Percentiles rank a stretch among this genome's conserved stretches.
Conservation (phyloP, 2,113 vertebrate species). For the Danionella cerebrum region DNA sequence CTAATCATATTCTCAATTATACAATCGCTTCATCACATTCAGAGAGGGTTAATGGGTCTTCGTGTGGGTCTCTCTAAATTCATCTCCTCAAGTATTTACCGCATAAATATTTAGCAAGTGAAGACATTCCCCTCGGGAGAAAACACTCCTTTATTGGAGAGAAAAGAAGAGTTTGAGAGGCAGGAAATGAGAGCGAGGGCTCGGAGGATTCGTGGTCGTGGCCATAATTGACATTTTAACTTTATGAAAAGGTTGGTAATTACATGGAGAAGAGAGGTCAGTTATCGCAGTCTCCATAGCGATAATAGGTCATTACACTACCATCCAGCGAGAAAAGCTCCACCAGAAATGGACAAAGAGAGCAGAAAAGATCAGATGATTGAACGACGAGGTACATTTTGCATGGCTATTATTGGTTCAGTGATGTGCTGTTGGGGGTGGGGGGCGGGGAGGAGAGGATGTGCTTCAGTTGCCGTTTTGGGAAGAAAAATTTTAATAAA, state of each 20-base stretch:
- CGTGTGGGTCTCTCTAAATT: not conserved
- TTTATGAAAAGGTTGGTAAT: constrained; percentile 29
- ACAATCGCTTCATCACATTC: constrained; percentile 18
- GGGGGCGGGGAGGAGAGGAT: no score
- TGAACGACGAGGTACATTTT: no score
- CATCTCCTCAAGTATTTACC: constrained; percentile 17
- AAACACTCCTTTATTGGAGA: constrained; percentile 1
- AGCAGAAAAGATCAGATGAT: not conserved
- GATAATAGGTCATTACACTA: not conserved
- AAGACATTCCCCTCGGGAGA: not conserved
- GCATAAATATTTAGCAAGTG: constrained; percentile 20
- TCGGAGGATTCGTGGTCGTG: not conserved
- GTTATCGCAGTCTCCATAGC: not conserved
- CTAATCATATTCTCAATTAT: constrained; percentile 22
- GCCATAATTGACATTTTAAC: constrained; percentile 30
- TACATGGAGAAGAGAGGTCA: constrained; percentile 1
- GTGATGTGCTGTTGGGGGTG: no score
- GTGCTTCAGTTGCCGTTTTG: no score
- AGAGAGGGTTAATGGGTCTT: constrained; percentile 20
- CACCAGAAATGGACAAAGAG: not conserved
- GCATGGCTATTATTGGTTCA: no score
- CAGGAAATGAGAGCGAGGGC: not conserved
- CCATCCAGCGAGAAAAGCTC: not conserved
- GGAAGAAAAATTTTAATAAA: no score
- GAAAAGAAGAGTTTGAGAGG: not conserved